Conservation (phyloP, 2,888 invertebrate genomes). For the Lamproptera curius region DNA sequence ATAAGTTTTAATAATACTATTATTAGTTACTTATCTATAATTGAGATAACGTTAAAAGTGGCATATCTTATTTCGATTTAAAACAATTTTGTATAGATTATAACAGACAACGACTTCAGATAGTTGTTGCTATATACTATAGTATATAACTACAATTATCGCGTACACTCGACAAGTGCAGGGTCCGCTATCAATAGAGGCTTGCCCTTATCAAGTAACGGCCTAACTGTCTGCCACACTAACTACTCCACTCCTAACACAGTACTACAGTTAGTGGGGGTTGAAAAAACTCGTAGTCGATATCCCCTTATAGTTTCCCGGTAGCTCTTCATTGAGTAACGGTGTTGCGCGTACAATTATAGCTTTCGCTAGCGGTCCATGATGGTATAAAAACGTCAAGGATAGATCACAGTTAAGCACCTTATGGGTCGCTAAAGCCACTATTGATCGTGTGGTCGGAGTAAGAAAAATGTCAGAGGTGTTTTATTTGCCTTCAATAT, state of each 20-base stretch:
- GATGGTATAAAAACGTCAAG: conserved; percentile 23
- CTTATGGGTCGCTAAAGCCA: conserved; percentile 1
- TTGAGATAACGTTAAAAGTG: no score
- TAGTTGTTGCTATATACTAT: no score
- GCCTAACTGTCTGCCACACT: conserved; percentile 28
- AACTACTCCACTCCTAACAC: conserved; percentile 26
- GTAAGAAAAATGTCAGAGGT: no score
- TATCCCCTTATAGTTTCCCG: conserved; percentile 41
- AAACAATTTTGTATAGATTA: no score
- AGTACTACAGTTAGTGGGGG: conserved; percentile 36
- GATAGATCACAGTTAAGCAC: conserved; percentile 12
- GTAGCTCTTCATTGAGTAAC: conserved; percentile 43
- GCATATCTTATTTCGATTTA: no score
- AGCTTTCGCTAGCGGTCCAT: conserved; percentile 21
- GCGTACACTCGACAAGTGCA: not conserved
- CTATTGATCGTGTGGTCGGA: conserved; percentile 2
- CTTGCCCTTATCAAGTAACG: conserved; percentile 22
- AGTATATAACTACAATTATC: no score
- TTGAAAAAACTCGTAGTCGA: conserved; percentile 36
- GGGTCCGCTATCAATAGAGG: conserved; percentile 22
- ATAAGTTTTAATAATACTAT: no score
- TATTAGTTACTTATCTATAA: no score
- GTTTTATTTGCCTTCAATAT: not conserved
- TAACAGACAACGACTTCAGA: no score
- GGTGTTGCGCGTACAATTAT: conserved; percentile 45